Percentiles rank a stretch among this genome's conserved stretches.
Conservation (phyloP, 1,140 invertebrate genomes). For the Pachypeltis micranthus region DNA sequence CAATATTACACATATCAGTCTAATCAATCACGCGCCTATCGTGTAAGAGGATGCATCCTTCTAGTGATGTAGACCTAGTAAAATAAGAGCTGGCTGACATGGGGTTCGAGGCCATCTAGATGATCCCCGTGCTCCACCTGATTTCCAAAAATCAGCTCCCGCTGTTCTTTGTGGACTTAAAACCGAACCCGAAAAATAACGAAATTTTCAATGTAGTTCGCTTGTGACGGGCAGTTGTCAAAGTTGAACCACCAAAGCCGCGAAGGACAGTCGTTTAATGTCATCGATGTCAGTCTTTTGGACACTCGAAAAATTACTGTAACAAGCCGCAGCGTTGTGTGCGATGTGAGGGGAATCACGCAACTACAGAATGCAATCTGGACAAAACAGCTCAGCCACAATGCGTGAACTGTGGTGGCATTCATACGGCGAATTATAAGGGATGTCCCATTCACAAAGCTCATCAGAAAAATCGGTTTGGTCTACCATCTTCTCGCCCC, state of each 20-base stretch:
- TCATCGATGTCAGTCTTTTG: constrained; percentile 32
- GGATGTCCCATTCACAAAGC: constrained; percentile 23
- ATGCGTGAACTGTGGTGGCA: constrained; percentile 31
- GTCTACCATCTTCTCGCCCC: background rate
- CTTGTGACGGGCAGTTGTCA: constrained; percentile 28
- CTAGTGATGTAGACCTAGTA: background rate
- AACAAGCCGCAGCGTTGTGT: constrained; percentile 29
- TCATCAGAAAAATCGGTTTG: background rate
- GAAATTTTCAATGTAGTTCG: constrained; percentile 29
- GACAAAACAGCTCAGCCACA: constrained; percentile 27
- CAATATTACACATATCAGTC: constrained; percentile 14
- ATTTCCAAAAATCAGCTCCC: constrained; percentile 28
- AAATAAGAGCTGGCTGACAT: constrained; percentile 10
- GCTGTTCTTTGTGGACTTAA: constrained; percentile 32
- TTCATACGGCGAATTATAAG: constrained; percentile 34
- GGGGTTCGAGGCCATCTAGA: background rate
- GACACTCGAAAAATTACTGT: constrained; percentile 33
- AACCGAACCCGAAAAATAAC: constrained; percentile 31
- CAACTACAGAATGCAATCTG: constrained; percentile 33
- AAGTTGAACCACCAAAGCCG: constrained; percentile 28
- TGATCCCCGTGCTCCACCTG: background rate
- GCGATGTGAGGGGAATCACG: constrained; percentile 32
- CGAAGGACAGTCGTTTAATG: constrained; percentile 31
- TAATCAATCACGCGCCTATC: background rate
- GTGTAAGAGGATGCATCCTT: constrained; percentile 5